Base-by-base conservation (phyloP, 2,888 invertebrate species). In the Meandrusa payeni region DNA sequence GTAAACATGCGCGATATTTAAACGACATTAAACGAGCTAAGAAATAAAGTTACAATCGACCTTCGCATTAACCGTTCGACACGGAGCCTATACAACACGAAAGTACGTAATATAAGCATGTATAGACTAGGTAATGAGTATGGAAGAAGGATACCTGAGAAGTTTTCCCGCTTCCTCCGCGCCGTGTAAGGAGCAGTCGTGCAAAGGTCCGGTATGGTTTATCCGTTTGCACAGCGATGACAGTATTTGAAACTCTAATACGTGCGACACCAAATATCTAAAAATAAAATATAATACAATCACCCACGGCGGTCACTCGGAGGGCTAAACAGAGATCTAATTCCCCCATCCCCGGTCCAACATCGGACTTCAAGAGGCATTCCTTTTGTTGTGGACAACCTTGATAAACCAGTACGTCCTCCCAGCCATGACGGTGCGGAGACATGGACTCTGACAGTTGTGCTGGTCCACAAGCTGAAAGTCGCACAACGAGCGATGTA, bases 241-340 rank as follows among this genome's bases (percentile, higher is more conserved):
- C 53, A 94, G 91, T 53, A 95, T 92, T 81, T 95, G 95, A 69
- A 95, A 95, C 72, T 95, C 93, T 17, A 95, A 71, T 7, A 95
- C 90, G 59, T 91, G 91, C 5, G 93, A 92, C 45, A 94, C 89
- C 55, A 91, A 79, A 55, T 91, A 91, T 46, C 91, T 90, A 64
- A 12, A 19, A 4, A 2, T 0, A 24, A 24, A 12, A 33, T 19
- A 7, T 3, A 11, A 11, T 27, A n/a, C n/a, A n/a, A n/a, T n/a
- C n/a, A n/a, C n/a, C n/a, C n/a, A n/a, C n/a, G n/a, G n/a, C n/a
- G n/a, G n/a, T n/a, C n/a, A n/a, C n/a, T n/a, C n/a, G n/a, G n/a
- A n/a, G n/a, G n/a, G n/a, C n/a, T n/a, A n/a, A n/a, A n/a, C n/a
- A n/a, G n/a, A n/a, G n/a, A n/a, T n/a, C n/a, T n/a, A n/a, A n/a